Evolutionary conservation across 2,888 invertebrate genomes (phyloP).

Genomic region (Trichopria drosophilae): DNA sequence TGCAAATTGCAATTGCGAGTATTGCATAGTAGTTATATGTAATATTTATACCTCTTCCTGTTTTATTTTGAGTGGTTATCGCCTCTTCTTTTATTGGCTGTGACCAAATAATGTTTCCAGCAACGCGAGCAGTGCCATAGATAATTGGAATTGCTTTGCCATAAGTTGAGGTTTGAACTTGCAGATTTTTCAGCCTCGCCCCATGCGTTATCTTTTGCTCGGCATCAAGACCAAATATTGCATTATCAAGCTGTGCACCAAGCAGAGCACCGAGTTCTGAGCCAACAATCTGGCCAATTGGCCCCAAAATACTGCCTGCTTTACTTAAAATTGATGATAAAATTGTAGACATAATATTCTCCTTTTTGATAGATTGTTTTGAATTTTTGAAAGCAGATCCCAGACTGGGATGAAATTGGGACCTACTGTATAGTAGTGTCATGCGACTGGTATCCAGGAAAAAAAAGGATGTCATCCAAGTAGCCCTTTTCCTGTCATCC

Average conservation of each 20-base stretch:
- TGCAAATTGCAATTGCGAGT: conserved; percentile 8
- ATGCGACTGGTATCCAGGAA: too few species aligned
- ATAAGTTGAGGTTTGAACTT: conserved; percentile 8
- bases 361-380: too few species aligned
- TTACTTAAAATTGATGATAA: conserved; percentile 12
- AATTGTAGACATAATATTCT: conserved; percentile 8
- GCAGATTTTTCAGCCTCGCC: conserved; percentile 9
- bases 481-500: too few species aligned
- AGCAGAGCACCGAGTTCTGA: conserved; percentile 12
- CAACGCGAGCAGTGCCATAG: conserved; percentile 9
- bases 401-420: too few species aligned
- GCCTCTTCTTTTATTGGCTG: conserved; percentile 8
- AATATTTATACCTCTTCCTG: too few species aligned
- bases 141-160: conserved; percentile 5
- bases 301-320: conserved; percentile 12
- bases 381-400: too few species aligned
- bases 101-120: conserved; percentile 9
- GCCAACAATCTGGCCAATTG: conserved; percentile 12
- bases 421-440: too few species aligned
- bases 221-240: conserved; percentile 7
- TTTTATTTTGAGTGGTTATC: too few species aligned
- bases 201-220: conserved; percentile 8
- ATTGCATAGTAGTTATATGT: too few species aligned
- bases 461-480: too few species aligned
- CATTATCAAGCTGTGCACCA: conserved; percentile 9